Conservation (phyloP, 2,113 vertebrate genomes). For the Leptocoma aspasia region DNA sequence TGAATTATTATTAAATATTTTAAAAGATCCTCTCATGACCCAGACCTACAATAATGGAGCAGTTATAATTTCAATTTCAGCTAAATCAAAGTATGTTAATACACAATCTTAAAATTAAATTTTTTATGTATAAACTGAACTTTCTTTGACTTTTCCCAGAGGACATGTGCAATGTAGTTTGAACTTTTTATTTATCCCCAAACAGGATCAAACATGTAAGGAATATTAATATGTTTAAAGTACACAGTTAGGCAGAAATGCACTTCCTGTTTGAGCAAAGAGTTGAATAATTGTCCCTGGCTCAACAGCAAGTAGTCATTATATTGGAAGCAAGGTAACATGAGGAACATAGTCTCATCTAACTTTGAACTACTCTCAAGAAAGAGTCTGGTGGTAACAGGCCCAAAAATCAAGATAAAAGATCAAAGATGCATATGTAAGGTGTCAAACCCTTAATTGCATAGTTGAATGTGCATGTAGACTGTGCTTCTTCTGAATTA, state of each 20-base stretch:
- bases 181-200: neutral
- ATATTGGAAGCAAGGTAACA: neutral
- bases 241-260: neutral
- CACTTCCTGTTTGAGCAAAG: neutral
- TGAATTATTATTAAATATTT: slow-evolving; percentile 16
- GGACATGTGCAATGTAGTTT: neutral
- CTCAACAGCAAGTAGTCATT: neutral
- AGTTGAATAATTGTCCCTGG: neutral
- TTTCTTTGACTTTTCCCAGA: slow-evolving; percentile 65
- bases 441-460: neutral
- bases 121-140: slow-evolving; percentile 57
- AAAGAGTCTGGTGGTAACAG: neutral
- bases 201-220: neutral
- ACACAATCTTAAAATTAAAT: slow-evolving; percentile 9
- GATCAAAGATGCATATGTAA: slow-evolving; percentile 12
- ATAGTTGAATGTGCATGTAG: neutral
- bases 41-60: neutral
- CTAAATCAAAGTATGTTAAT: slow-evolving; percentile 10
- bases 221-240: neutral
- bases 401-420: slow-evolving; percentile 36
- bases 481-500: neutral
- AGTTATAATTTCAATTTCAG: slow-evolving; percentile 11
- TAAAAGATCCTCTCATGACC: neutral
- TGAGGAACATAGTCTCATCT: neutral
- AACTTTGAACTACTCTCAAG: slow-evolving; percentile 15